phyloP scores from a whole-genome alignment of 2,113 vertebrate species.

The Centrocercus urophasianus region DNA sequence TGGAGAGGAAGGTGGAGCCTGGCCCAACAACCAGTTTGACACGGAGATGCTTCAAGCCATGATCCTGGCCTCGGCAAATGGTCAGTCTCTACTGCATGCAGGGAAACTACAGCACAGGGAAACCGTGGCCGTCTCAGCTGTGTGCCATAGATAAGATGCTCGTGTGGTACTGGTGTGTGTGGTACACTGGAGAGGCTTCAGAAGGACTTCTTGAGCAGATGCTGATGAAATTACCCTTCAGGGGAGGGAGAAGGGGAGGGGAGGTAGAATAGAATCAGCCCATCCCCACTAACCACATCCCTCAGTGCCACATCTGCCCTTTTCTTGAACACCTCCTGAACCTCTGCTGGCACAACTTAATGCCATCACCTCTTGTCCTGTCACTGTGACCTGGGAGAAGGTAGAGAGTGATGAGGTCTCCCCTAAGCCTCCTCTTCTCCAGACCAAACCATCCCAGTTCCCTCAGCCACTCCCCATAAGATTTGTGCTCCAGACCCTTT shows the following conservation, averaged over 20 bases:
- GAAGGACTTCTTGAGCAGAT: neutral
- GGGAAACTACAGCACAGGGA: neutral
- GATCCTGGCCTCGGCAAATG: slow-evolving; percentile 94
- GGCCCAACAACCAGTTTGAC: slow-evolving; percentile 97
- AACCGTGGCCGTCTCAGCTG: neutral
- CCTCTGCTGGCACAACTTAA: too few relatives aligned
- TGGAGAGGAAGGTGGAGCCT: slow-evolving; percentile 93
- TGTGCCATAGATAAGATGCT: neutral
- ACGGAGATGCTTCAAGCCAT: slow-evolving; percentile 97
- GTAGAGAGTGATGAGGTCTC: too few relatives aligned
- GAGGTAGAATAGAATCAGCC: too few relatives aligned
- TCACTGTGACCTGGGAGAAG: too few relatives aligned
- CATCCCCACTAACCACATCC: too few relatives aligned
- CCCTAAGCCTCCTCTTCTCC: too few relatives aligned
- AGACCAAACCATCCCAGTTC: too few relatives aligned
- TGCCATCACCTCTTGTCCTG: too few relatives aligned
- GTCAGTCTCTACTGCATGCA: slow-evolving; percentile 71
- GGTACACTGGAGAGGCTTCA: neutral
- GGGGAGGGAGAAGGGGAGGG: neutral
- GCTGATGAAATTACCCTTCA: neutral
- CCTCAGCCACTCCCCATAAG: too few relatives aligned
- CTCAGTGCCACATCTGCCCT: too few relatives aligned
- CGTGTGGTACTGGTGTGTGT: neutral
- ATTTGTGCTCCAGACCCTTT: too few relatives aligned
- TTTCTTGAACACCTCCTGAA: too few relatives aligned